A percentile compares a stretch with the other conserved stretches of the same genome.
Conservation (phyloP, 2,888 invertebrate species). For the Ormia ochracea region DNA sequence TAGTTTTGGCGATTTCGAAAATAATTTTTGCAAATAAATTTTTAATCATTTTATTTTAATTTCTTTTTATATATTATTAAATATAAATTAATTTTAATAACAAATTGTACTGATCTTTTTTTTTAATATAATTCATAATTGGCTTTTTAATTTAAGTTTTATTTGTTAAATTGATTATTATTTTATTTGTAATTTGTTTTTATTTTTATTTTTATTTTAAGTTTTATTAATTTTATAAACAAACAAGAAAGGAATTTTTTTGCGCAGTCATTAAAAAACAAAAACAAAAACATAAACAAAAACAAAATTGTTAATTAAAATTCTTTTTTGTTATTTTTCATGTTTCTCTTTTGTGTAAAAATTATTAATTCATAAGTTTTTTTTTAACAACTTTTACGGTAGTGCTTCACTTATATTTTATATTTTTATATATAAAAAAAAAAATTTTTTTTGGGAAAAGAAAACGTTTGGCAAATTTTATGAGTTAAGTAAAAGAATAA, state of each 20-base stretch:
- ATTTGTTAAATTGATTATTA: constrained; percentile 57
- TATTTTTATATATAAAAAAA: constrained; percentile 64
- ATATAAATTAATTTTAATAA: constrained; percentile 33
- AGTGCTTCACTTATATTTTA: constrained; percentile 32
- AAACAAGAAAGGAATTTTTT: constrained; percentile 6
- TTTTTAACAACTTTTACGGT: constrained; percentile 2
- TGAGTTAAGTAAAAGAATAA: constrained; percentile 67
- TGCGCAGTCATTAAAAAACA: constrained; percentile 33
- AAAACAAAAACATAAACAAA: no score
- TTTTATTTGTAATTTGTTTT: constrained; percentile 58
- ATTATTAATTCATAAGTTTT: background rate
- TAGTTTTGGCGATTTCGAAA: constrained; percentile 49
- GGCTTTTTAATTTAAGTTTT: constrained; percentile 46
- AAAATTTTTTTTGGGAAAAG: constrained; percentile 73
- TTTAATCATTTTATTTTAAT: constrained; percentile 32
- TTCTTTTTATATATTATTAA: background rate
- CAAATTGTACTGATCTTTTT: constrained; percentile 59
- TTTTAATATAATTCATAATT: constrained; percentile 43
- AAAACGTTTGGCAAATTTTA: constrained; percentile 74
- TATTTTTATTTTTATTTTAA: constrained; percentile 58
- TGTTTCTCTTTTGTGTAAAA: constrained; percentile 38
- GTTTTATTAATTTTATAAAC: constrained; percentile 17
- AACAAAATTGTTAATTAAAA: constrained; percentile 35
- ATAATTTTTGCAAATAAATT: constrained; percentile 25
- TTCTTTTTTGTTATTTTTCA: constrained; percentile 9